Evolutionary conservation across 2,113 vertebrate genomes (phyloP), one percentile per base, ranked within the genome.

Genomic region (Elgaria multicarinata): DNA sequence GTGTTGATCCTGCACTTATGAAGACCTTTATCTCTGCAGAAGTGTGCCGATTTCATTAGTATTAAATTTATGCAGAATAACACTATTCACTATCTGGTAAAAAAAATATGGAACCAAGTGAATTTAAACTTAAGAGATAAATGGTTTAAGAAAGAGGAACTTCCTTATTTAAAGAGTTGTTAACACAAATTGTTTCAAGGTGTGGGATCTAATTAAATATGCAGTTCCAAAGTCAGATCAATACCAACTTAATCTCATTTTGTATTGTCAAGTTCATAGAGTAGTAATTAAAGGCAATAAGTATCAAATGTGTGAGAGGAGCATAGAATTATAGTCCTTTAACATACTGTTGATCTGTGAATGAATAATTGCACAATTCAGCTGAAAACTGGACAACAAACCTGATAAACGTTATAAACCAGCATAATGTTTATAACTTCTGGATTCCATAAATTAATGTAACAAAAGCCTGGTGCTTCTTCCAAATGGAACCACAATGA

Each of bases 231-330:
- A 55, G 46, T 55, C 10, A 72, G 66, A 80, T 88, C 67, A 81
- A 88, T 85, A 74, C 18, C 33, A 58, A 71, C n/a, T 81, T 58
- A 58, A 72, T 81, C 87, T 72, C 87, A 72, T 81, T 88, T 71
- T 87, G n/a, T 55, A 81, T 71, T 88, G 36, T 82, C 86, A 88
- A 66, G 50, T 71, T 81, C 8, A 88, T 58, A 85, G 50, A 58
- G 22, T 58, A 85, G 69, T 64, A 75, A 89, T 89, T 89, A 50
- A 83, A 75, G 79, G 18, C 22, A 46, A 82, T 86, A 76, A 77
- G 74, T 24, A 55, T 71, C 46, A 83, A n/a, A 42, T 28, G 12
- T n/a, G 18, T 62, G 16, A 83, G 28, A 75, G 31, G 39, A 83
- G n/a, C 28, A 72, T 81, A 88, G 77, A 86, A 22, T 86, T 76